Base-by-base conservation (phyloP, 2,113 vertebrate species). In the Neopipo cinnamomea region DNA sequence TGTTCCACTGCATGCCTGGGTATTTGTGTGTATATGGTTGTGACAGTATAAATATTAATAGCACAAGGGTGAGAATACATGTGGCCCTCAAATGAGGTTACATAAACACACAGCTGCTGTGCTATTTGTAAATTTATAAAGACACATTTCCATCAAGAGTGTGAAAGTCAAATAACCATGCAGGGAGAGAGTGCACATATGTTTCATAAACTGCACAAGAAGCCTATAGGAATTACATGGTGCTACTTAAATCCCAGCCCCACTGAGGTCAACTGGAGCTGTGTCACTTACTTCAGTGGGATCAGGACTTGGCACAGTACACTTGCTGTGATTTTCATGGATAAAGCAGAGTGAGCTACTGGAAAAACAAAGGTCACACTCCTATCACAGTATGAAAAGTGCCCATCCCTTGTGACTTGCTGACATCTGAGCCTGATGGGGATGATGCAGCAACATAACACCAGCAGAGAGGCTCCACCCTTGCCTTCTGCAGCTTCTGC, bases 31-130 rank as follows among this genome's bases (percentile, higher is more conserved):
- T 72, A 85, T 63, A 62, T 85, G 81, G 35, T 56, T 92, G 62
- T 78, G 31, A 93, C 88, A 94, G 89, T 92, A 97, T 97, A 97
- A 97, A 96, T 97, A 98, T 97, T 97, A 97, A 97, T 97, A 94
- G 94, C 91, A n/a, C 70, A 76, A 56, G 88, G 75, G 91, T 68
- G 80, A 97, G 95, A 95, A 91, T 91, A 92, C 78, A 91, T 92
- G 94, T 94, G 91, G 89, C 85, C 93, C 92, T 95, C 93, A 95
- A 96, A 97, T 96, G 89, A 95, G 95, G 93, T 97, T 97, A 96
- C 92, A 95, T 96, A 97, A 98, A 95, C 91, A 98, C 97, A 96
- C 96, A 97, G 96, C 97, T 97, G 96, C 95, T 94, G 94, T 1
- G 88, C 85, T 96, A 96, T 97, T 96, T 97, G 95, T 96, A 94